Evolutionary conservation across 2,888 invertebrate genomes (phyloP), one percentile per base, ranked within the genome.

Genomic region (Drosophila birchii): DNA sequence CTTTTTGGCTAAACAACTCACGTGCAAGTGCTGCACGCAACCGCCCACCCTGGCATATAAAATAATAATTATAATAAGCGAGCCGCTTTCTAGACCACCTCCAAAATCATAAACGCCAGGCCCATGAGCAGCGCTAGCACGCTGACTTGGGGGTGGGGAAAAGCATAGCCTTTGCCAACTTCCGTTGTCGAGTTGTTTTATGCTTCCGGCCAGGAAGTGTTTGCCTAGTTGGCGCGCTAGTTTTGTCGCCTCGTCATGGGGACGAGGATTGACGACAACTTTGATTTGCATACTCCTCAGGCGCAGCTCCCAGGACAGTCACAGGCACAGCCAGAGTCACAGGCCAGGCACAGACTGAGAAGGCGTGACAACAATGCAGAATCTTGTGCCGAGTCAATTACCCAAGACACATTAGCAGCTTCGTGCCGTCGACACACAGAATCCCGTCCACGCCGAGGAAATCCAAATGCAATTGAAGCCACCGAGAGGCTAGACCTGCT

Each of bases 141-240:
- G 39, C 8, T 16, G 14, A 18, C 36, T 23, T 8, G 16, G n/a
- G n/a, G 14, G 34, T 18, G 49, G 16, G 18, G 39, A 16, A 39
- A 67, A 56, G 75, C 58, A 57, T 20, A 29, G 76, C 67, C 51
- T 59, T 76, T 67, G 68, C 76, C 77, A 79, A 83, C 89, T 84
- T 90, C 90, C 90, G 90, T 75, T 80, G 90, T 84, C 82, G 90
- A 89, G 86, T 90, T 90, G 90, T 90, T 90, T 90, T 81, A 89
- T 88, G 88, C 81, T 86, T 89, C 87, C 90, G 90, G 83, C 84
- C 79, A 81, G 68, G 88, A 90, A 90, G 90, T 90, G 84, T 88
- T 90, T 89, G 88, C 89, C 83, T 86, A 80, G 87, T 86, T 85
- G 79, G 80, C 73, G 80, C 86, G 79, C 89, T 85, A 88, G 89